These are phyloP conservation scores for Selene dorsalis DNA, from an alignment of 2,797 vertebrate genomes.

Conservation along the genomic window DNA sequence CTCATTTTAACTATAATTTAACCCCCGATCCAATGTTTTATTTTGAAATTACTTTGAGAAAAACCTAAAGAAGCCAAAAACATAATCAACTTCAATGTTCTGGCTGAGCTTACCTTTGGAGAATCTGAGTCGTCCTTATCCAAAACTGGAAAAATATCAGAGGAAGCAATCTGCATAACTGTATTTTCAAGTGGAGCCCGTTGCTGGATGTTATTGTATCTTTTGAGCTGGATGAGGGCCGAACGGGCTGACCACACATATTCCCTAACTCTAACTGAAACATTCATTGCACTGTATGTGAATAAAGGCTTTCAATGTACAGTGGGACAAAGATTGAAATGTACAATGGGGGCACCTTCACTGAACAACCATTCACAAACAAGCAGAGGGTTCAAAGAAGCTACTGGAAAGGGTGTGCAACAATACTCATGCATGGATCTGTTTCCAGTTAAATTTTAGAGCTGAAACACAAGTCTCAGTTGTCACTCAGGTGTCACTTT, in stretches of 20 bases:
- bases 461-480: conserved; percentile 3
- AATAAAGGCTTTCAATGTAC: conserved; percentile 83
- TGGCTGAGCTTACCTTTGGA: conserved; percentile 69
- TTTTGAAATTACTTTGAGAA: neutral
- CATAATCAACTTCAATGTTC: neutral
- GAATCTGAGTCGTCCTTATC: conserved; percentile 61
- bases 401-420: conserved; percentile 71
- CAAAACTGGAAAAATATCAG: conserved; percentile 67
- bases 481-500: neutral
- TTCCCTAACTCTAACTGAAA: conserved; percentile 78
- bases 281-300: conserved; percentile 76
- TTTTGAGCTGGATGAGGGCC: conserved; percentile 62
- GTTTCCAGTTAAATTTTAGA: conserved; percentile 40
- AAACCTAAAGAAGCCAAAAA: neutral
- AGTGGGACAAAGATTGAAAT: conserved; percentile 83
- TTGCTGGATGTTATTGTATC: conserved; percentile 66
- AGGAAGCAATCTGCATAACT: conserved; percentile 70
- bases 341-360: conserved; percentile 81
- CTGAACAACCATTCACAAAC: conserved; percentile 69
- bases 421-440: conserved; percentile 52
- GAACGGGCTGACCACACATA: conserved; percentile 82
- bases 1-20: neutral
- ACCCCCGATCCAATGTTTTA: neutral
- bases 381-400: conserved; percentile 78
- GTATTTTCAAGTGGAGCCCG: conserved; percentile 66